Evolutionary conservation across 1,140 invertebrate species (phyloP), one percentile per base, ranked within the genome.

Genomic region (Drosophila kikkawai): DNA sequence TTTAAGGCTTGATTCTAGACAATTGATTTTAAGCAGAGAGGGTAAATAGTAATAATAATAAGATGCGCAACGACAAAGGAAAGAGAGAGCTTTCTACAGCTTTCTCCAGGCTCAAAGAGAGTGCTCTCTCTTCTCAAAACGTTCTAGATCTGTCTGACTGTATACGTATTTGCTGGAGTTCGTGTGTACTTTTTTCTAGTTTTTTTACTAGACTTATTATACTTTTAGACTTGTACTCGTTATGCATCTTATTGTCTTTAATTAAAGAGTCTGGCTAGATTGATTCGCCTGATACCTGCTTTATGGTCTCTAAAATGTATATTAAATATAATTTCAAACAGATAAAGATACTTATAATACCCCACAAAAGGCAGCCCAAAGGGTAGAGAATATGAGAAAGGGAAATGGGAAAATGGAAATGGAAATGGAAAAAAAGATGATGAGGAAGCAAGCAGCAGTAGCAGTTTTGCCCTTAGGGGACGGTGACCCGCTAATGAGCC

Each of bases 401-500:
- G 73, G 19, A 39, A 34, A 51, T 8, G 12, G 34, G 36, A 15
- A 42, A 45, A 45, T 6, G 11, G 34, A 42, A 45, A 56, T 56
- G 36, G 36, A 56, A 56, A n/a, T n/a, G n/a, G n/a, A 55, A 37
- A 22, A 17, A 45, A 19, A 45, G 53, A 39, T 56, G 53, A 61
- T 22, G 42, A 26, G 32, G n/a, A 50, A 48, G 41, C 51, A 22
- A 22, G 56, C 36, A 19, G 50, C 13, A 36, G 47, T 22, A 13
- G 42, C 64, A 66, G 65, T 36, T 47, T 8, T 39, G 17, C n/a
- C 65, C 68, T 39, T 39, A 55, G 75, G 61, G 75, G 53, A 75
- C 74, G 53, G 37, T 78, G 75, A 78, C 75, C 74, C 74, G 75
- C 75, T 78, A 78, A 78, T 78, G 75, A 78, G 75, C 75, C 58